These are phyloP conservation scores for Epistrophe grossulariae DNA, from an alignment of 2,888 invertebrate genomes.

Conservation along the genomic window DNA sequence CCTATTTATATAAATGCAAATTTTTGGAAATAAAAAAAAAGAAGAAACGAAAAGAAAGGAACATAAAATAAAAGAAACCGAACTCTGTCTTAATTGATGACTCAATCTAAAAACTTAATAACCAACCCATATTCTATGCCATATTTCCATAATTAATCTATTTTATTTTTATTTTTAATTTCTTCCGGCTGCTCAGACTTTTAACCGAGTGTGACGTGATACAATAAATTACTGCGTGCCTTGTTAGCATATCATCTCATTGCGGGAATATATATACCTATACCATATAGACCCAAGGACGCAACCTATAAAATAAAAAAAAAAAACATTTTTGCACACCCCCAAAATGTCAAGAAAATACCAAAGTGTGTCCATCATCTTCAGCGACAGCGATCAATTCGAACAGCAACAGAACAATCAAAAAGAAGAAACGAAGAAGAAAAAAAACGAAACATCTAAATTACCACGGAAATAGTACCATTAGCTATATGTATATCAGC, in stretches of 20 bases:
- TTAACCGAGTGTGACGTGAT: conserved; percentile 66
- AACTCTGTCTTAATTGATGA: conserved; percentile 52
- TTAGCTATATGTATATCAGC: conserved; percentile 35
- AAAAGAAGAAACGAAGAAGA: not conserved
- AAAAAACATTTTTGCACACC: conserved; percentile 10
- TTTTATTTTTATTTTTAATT: conserved; percentile 55
- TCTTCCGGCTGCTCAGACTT: conserved; percentile 52
- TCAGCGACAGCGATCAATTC: conserved; percentile 23
- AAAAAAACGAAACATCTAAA: conserved; percentile 40
- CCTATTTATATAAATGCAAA: conserved; percentile 63
- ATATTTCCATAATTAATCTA: conserved; percentile 42
- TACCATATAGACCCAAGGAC: not conserved
- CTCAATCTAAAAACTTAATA: conserved; percentile 64
- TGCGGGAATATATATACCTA: too few species aligned
- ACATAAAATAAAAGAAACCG: conserved; percentile 14
- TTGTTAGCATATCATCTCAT: conserved; percentile 5
- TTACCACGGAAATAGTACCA: conserved; percentile 59
- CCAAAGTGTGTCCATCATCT: conserved; percentile 68
- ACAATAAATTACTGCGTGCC: conserved; percentile 61
- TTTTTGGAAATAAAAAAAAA: conserved; percentile 26
- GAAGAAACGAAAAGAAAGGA: not conserved
- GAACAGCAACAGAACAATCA: conserved; percentile 6
- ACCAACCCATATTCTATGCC: conserved; percentile 47
- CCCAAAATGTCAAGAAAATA: conserved; percentile 57
- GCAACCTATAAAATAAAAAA: not conserved